Base-by-base conservation (phyloP, 2,113 vertebrate genomes). In the Eonycteris spelaea region DNA sequence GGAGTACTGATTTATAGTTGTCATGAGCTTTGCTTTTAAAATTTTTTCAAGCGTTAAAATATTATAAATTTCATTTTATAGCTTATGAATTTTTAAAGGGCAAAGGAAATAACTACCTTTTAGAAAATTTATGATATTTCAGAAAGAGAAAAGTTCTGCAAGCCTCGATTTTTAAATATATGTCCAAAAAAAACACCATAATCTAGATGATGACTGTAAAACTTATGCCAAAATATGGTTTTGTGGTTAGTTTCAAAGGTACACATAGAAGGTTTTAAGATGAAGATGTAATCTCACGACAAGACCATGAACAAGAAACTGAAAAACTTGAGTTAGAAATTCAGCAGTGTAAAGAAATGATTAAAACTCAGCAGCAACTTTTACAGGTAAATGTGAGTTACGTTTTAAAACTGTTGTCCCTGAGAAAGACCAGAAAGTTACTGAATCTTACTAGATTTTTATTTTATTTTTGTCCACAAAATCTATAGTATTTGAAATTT, bases 291-390 rank as follows among this genome's bases (percentile, higher is more conserved):
- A 99, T 99, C 90, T 99, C 99, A 73, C 99, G 98, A 95, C 99
- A 99, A 95, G 98, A 98, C 38, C 99, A 99, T 6, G 99, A 99
- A 92, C 98, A 99, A 74, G 99, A 99, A 98, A 99, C 99, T 83
- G 99, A 99, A 97, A 98, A 98, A 82, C 98, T 99, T 30, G 99
- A 99, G 95, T 67, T 98, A 91, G 99, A 99, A 98, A 99, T 99
- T 96, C 99, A 99, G 73, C 99, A 99, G 13, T 99, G 99, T 97
- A 99, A 99, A 98, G 99, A 99, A 97, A 99, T 99, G 98, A 99
- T 99, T 95, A 99, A 99, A 96, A 99, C 99, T 48, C 99, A 99
- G 92, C 99, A 99, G 84, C 99, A 99, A 55, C 99, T 99, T 84
- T 98, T 99, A 51, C 99, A 99, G 99, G 99, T 99, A 97, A 35